Conservation (phyloP, 2,888 invertebrate genomes). For the Diloba caeruleocephala region DNA sequence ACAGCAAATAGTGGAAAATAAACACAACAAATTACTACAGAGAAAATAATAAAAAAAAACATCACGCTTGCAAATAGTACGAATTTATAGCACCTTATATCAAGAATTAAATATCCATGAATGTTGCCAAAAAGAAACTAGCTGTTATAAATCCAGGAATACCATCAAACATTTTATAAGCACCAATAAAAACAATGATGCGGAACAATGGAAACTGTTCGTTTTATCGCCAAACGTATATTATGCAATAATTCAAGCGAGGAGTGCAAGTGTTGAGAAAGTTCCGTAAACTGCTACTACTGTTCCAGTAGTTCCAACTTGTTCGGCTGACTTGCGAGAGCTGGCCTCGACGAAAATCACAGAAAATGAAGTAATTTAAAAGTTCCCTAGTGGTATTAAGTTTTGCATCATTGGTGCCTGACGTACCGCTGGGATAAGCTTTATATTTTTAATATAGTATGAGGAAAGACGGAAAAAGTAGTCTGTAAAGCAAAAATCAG, state of each 20-base stretch:
- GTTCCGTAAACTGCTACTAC: conserved; percentile 63
- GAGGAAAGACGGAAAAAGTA: too few relatives aligned
- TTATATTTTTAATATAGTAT: conserved; percentile 45
- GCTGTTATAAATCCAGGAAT: conserved; percentile 43
- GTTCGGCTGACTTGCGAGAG: conserved; percentile 61
- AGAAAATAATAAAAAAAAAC: conserved; percentile 1
- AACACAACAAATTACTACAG: neutral
- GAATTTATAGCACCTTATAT: conserved; percentile 25
- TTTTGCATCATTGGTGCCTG: conserved; percentile 63
- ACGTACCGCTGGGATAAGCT: conserved; percentile 53
- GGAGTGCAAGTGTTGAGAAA: conserved; percentile 79
- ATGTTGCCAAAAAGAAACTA: conserved; percentile 47
- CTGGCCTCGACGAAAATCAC: conserved; percentile 59
- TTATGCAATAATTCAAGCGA: conserved; percentile 78
- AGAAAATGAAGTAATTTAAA: conserved; percentile 71
- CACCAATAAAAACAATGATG: conserved; percentile 75
- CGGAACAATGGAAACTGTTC: conserved; percentile 71
- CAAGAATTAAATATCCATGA: conserved; percentile 25
- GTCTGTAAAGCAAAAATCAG: too few relatives aligned
- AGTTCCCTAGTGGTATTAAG: conserved; percentile 57
- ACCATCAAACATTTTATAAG: conserved; percentile 69
- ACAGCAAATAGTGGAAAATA: neutral
- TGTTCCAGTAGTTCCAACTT: conserved; percentile 65
- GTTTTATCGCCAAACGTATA: conserved; percentile 76
- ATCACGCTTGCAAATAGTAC: neutral